phyloP scores from a whole-genome alignment of 2,888 invertebrate species.

The Tetropium fuscum region DNA sequence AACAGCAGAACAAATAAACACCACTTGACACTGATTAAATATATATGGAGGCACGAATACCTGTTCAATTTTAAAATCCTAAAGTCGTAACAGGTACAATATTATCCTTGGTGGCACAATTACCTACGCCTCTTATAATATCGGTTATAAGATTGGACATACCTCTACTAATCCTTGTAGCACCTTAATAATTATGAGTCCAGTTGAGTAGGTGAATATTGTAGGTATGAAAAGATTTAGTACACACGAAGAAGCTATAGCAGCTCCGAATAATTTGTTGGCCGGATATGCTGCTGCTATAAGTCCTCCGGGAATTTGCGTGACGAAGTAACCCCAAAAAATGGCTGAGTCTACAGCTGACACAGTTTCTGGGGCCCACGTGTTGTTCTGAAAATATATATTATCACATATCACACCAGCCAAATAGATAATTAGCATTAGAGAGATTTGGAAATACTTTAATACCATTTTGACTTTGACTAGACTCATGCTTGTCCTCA shows the following conservation, averaged over 20 bases:
- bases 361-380: conserved; percentile 86
- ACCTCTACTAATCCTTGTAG: conserved; percentile 96
- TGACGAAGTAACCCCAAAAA: conserved; percentile 98
- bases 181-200: conserved; percentile 91
- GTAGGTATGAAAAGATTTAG: conserved; percentile 94
- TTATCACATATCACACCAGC: background rate
- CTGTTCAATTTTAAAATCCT: too few species aligned
- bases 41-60: too few species aligned
- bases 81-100: too few species aligned
- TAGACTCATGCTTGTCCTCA: conserved; percentile 99
- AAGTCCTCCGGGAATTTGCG: conserved; percentile 98
- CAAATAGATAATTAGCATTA: too few species aligned
- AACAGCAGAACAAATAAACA: too few species aligned
- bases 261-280: conserved; percentile 95
- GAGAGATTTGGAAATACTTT: too few species aligned
- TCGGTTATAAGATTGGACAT: conserved; percentile 58
- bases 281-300: conserved; percentile 97
- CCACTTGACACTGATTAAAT: too few species aligned
- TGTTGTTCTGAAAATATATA: conserved; percentile 41
- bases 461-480: conserved; percentile 81
- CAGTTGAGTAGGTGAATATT: conserved; percentile 76
- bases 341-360: conserved; percentile 96
- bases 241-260: conserved; percentile 91
- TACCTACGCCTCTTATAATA: background rate
- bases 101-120: too few species aligned